A percentile compares a stretch with the other conserved stretches of the same genome.
Evolutionary conservation across 1,140 invertebrate genomes (phyloP).

Genomic region (Helicoverpa armigera): DNA sequence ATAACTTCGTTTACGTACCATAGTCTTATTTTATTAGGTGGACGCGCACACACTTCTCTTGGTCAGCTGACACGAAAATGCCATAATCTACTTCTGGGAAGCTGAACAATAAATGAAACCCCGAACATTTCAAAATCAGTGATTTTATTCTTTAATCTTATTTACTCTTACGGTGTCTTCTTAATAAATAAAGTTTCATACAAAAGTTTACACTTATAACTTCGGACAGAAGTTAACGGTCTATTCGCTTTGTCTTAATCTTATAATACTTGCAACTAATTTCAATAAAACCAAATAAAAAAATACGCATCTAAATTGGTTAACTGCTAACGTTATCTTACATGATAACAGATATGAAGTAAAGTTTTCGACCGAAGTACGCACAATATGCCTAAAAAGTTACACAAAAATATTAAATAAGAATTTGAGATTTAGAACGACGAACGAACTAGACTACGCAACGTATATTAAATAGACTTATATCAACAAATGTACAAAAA

Average conservation of each 20-base stretch:
- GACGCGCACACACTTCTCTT: too few species aligned
- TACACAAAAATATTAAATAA: conserved; percentile 43
- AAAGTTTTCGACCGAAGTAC: conserved; percentile 52
- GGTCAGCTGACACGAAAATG: too few species aligned
- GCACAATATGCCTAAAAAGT: conserved; percentile 30
- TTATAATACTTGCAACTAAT: conserved; percentile 76
- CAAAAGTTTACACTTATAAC: conserved; percentile 75
- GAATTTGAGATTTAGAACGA: conserved; percentile 37
- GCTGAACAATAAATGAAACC: conserved; percentile 47
- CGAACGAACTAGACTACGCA: conserved; percentile 33
- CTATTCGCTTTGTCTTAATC: conserved; percentile 68
- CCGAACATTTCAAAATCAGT: conserved; percentile 67
- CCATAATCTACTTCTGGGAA: too few species aligned
- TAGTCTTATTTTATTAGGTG: too few species aligned
- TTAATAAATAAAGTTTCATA: conserved; percentile 80
- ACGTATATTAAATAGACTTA: conserved; percentile 20
- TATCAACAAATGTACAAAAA: conserved; percentile 53
- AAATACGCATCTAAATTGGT: conserved; percentile 68
- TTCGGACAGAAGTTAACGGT: conserved; percentile 56
- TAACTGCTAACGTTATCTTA: conserved; percentile 59
- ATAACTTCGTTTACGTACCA: too few species aligned
- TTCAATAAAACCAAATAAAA: conserved; percentile 65
- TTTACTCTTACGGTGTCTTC: conserved; percentile 54
- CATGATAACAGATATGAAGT: conserved; percentile 33
- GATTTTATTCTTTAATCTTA: conserved; percentile 78